Evolutionary conservation across 2,113 vertebrate species (phyloP), one percentile per base, ranked within the genome.

Genomic region (Acanthochromis polyacanthus): DNA sequence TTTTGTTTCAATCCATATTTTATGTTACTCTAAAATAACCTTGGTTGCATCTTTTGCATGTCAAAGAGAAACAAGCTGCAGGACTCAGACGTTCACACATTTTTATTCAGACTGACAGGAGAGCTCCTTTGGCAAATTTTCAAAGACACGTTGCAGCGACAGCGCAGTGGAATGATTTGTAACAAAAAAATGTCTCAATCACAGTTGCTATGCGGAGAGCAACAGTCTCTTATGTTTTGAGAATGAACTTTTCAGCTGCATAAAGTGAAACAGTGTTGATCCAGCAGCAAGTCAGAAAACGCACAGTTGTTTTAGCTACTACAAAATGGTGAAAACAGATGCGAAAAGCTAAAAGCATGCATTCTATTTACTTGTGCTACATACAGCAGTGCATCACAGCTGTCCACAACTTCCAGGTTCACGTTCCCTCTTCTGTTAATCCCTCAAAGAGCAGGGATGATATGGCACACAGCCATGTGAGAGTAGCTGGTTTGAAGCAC

Each of bases 361-460:
- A 28, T 64, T 38, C 40, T 19, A 12, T 48, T 20, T 25, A 28
- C 2, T 23, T 8, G 3, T 0, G 4, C 45, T 58, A 1, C 12
- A 51, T 28, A 58, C n/a, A 68, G n/a, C 38, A 51, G 45, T 43
- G n/a, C 57, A 52, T 66, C 28, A 25, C 10, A 71, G 57, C 67
- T 63, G 38, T 81, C 69, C 64, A 36, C 56, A 23, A 14, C 57
- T 25, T 46, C 48, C 23, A 60, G 48, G 51, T 72, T 70, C 38
- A 63, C 55, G 40, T 71, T 48, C 52, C 20, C 20, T 52, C 60
- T n/a, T 51, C 75, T 19, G 71, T 61, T 88, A 88, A 84, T 84
- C 67, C 78, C 51, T 20, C 58, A 11, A 5, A 68, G 25, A 56
- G 68, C 36, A 22, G 55, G 56, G 48, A 78, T 62, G 58, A 84